Conservation (phyloP, 2,797 vertebrate genomes). For the Ispidina picta region DNA sequence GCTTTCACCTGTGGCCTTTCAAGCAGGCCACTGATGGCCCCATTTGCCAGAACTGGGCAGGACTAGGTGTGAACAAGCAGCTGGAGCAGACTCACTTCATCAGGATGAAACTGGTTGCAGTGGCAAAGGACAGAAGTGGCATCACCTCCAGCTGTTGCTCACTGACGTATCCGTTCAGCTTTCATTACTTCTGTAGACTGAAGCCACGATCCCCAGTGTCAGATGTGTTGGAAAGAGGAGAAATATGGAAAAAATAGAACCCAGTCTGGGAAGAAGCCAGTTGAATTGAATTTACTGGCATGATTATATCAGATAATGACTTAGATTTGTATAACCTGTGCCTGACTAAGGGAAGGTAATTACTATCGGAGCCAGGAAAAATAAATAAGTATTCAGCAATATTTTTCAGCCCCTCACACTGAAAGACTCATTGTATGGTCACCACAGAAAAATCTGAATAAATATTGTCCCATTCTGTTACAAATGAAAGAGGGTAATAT, state of each 20-base stretch:
- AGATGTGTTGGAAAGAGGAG: neutral
- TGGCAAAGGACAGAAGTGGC: neutral
- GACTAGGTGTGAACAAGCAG: neutral
- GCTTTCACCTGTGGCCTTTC: neutral
- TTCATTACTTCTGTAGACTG: neutral
- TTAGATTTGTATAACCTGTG: slow-evolving; percentile 23
- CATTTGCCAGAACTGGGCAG: neutral
- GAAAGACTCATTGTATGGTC: slow-evolving; percentile 35
- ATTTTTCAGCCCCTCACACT: slow-evolving; percentile 23
- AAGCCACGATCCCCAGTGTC: neutral
- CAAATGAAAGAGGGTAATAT: slow-evolving; percentile 46
- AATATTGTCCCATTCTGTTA: slow-evolving; percentile 28
- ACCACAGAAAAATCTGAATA: slow-evolving; percentile 37
- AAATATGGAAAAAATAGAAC: neutral
- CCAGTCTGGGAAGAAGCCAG: neutral
- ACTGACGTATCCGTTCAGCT: neutral
- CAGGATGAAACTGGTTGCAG: neutral
- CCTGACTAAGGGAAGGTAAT: slow-evolving; percentile 17
- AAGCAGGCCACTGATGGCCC: neutral
- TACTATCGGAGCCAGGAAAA: slow-evolving; percentile 26
- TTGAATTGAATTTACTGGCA: neutral
- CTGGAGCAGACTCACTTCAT: neutral
- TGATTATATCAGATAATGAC: slow-evolving; percentile 6
- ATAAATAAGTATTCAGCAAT: slow-evolving; percentile 27
- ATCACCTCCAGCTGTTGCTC: neutral